Evolutionary conservation across 1,140 invertebrate species (phyloP).

Genomic region (Aradophagus sp.): DNA sequence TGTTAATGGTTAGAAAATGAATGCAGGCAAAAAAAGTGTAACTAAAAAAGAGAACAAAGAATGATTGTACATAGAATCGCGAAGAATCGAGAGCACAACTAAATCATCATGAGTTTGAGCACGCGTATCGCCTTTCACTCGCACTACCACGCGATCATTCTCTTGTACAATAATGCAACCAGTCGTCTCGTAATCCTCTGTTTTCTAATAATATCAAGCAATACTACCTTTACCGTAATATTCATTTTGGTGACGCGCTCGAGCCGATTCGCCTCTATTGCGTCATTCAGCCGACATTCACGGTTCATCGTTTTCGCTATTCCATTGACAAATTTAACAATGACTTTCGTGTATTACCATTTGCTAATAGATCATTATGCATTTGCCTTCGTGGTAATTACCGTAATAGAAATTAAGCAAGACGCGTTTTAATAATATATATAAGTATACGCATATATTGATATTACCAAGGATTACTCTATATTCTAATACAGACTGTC

Average conservation of each 20-base stretch:
- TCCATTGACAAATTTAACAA: too few species aligned
- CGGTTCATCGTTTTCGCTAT: too few species aligned
- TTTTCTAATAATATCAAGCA: conserved; percentile 62
- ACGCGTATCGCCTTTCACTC: conserved; percentile 65
- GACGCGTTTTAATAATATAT: too few species aligned
- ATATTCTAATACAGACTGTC: too few species aligned
- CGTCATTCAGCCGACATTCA: conserved; percentile 10
- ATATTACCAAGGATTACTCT: too few species aligned
- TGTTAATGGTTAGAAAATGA: too few species aligned
- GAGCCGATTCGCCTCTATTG: conserved; percentile 6
- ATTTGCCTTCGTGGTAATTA: too few species aligned
- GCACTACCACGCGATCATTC: conserved; percentile 61
- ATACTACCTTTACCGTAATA: conserved; percentile 32
- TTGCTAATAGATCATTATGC: too few species aligned
- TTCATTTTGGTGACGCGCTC: conserved; percentile 27
- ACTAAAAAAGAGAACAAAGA: background rate
- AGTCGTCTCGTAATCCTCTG: conserved; percentile 57
- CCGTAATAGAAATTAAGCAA: too few species aligned
- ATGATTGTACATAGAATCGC: conserved; percentile 12
- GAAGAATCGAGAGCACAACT: conserved; percentile 45
- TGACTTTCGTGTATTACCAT: too few species aligned
- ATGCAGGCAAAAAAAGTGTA: too few species aligned
- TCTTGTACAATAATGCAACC: conserved; percentile 63
- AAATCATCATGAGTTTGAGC: conserved; percentile 58
- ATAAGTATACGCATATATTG: too few species aligned